phyloP scores from a whole-genome alignment of 2,888 invertebrate genomes.

The Unio pictorum region DNA sequence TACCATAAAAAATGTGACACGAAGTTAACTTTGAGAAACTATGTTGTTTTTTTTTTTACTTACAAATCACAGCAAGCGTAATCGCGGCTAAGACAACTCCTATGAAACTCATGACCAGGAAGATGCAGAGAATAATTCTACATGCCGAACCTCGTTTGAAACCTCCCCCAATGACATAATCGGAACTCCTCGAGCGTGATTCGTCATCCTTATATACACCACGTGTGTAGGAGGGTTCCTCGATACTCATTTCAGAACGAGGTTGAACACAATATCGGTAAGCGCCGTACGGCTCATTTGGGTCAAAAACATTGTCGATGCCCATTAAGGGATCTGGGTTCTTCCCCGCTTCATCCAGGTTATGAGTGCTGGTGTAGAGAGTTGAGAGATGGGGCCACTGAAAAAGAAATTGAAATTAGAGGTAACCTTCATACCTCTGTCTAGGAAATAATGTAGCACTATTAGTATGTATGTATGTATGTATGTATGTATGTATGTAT shows the following conservation, averaged over 20 bases:
- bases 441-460: too few relatives aligned
- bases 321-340: constrained; percentile 33
- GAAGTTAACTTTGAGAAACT: too few relatives aligned
- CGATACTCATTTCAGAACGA: constrained; percentile 35
- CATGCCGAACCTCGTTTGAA: constrained; percentile 36
- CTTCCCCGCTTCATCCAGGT: constrained; percentile 36
- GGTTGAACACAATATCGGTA: constrained; percentile 33
- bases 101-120: constrained; percentile 37
- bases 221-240: constrained; percentile 24
- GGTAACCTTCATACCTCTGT: too few relatives aligned
- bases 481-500: too few relatives aligned
- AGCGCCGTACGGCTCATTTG: constrained; percentile 31
- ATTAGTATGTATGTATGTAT: too few relatives aligned
- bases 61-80: constrained; percentile 40
- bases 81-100: constrained; percentile 39
- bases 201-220: constrained; percentile 37
- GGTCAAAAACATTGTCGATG: constrained; percentile 40
- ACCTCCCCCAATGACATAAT: constrained; percentile 33
- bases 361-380: constrained; percentile 37
- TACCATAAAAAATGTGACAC: too few relatives aligned
- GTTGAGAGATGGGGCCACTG: constrained; percentile 46
- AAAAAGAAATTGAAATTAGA: constrained; percentile 5
- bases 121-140: constrained; percentile 37
- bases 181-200: constrained; percentile 27
- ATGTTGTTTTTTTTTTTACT: constrained; percentile 9